Conservation (phyloP, 2,797 vertebrate genomes). For the Enteromius fasciolatus region DNA sequence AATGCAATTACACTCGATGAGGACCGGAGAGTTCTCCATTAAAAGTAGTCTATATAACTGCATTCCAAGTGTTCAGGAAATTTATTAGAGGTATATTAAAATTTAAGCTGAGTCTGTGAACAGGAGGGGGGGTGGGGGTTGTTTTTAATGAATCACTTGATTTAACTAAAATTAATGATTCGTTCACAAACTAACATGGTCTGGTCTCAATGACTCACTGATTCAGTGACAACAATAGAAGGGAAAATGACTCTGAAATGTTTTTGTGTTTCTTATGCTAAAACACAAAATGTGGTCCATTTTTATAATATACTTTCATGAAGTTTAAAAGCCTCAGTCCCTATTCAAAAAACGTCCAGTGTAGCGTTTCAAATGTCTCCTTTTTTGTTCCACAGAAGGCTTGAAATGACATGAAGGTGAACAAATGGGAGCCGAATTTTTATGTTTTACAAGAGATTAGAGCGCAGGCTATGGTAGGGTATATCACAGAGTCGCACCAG, state of each 20-base stretch:
- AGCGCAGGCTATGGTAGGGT: constrained; percentile 55
- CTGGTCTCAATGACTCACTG: neutral
- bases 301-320: neutral
- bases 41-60: neutral
- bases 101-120: neutral
- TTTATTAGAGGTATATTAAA: neutral
- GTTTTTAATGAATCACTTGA: neutral
- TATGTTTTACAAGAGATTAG: neutral
- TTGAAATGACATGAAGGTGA: neutral
- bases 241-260: neutral
- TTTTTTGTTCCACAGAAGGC: neutral
- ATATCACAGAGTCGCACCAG: constrained; percentile 20
- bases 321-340: neutral
- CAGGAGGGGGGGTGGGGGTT: no score
- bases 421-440: neutral
- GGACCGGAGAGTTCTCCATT: neutral
- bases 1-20: neutral
- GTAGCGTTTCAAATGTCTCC: neutral
- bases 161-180: neutral
- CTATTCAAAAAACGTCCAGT: neutral
- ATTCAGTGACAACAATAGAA: neutral
- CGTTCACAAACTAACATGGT: neutral
- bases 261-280: neutral
- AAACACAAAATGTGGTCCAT: neutral
- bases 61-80: neutral